phyloP scores from a whole-genome alignment of 2,797 vertebrate genomes.

The Onychomys leucogaster region DNA sequence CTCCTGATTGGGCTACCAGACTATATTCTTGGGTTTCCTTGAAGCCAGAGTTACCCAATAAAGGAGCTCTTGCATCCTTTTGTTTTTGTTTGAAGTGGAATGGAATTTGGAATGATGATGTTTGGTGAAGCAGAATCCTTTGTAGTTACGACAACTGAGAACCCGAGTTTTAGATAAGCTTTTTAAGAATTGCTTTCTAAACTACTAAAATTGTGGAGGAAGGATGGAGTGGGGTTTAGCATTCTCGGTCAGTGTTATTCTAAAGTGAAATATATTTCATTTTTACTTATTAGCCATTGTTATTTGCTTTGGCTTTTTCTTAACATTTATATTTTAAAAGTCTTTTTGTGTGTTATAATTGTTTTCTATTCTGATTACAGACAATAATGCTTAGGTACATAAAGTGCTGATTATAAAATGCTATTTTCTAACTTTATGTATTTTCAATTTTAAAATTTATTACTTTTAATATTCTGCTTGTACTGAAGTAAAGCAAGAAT shows the following conservation, averaged over 20 bases:
- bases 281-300: conserved; percentile 49
- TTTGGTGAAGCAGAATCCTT: conserved; percentile 72
- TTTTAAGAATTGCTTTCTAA: conserved; percentile 53
- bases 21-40: conserved; percentile 14
- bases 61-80: conserved; percentile 49
- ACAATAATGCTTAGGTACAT: conserved; percentile 2
- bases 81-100: conserved; percentile 46
- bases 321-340: conserved; percentile 57
- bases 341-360: conserved; percentile 71
- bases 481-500: conserved; percentile 9
- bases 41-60: conserved; percentile 30
- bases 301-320: conserved; percentile 77
- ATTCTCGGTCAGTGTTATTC: conserved; percentile 82
- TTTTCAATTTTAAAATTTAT: conserved; percentile 34
- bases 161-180: conserved; percentile 47
- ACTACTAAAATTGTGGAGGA: conserved; percentile 66
- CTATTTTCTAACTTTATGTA: conserved; percentile 20
- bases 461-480: conserved; percentile 46
- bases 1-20: neutral
- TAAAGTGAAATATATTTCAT: conserved; percentile 65
- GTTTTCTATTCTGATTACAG: conserved; percentile 25
- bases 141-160: conserved; percentile 83
- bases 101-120: conserved; percentile 75
- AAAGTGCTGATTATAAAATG: neutral
- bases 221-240: conserved; percentile 76